Evolutionary conservation across 2,888 invertebrate genomes (phyloP).

Genomic region (Timema podura): DNA sequence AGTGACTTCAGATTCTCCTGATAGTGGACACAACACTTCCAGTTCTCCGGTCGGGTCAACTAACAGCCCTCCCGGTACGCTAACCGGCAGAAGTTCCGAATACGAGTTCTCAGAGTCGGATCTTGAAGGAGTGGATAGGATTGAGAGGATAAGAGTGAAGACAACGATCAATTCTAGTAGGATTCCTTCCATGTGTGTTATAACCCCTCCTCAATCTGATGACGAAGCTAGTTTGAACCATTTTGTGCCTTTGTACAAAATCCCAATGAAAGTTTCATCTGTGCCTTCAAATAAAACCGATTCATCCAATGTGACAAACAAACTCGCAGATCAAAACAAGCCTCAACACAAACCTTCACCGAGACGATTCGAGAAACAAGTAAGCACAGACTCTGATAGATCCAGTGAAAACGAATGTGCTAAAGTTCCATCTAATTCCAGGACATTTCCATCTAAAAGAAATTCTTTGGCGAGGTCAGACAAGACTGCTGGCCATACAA

Average conservation of each 20-base stretch:
- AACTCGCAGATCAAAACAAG: not conserved
- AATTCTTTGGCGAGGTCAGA: not conserved
- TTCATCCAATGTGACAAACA: not conserved
- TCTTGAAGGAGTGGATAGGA: constrained; percentile 80
- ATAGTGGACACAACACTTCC: constrained; percentile 76
- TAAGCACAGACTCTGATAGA: constrained; percentile 20
- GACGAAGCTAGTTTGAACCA: constrained; percentile 61
- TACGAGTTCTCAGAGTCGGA: constrained; percentile 85
- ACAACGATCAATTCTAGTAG: constrained; percentile 82
- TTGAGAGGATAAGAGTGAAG: constrained; percentile 79
- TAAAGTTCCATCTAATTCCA: not conserved
- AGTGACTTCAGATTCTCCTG: constrained; percentile 60
- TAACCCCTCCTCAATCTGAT: constrained; percentile 82
- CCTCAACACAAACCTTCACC: constrained; percentile 17
- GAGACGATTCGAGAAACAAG: constrained; percentile 19
- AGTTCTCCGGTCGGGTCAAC: constrained; percentile 72
- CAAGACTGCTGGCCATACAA: not conserved
- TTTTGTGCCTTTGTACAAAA: constrained; percentile 22
- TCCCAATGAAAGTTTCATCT: not conserved
- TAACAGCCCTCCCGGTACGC: constrained; percentile 57
- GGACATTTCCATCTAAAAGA: not conserved
- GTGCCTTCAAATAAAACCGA: constrained; percentile 10
- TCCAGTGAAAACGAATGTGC: constrained; percentile 20
- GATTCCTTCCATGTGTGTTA: constrained; percentile 89
- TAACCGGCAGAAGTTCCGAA: constrained; percentile 67